Conservation (phyloP, 1,140 invertebrate genomes). For the Dryas iulia region DNA sequence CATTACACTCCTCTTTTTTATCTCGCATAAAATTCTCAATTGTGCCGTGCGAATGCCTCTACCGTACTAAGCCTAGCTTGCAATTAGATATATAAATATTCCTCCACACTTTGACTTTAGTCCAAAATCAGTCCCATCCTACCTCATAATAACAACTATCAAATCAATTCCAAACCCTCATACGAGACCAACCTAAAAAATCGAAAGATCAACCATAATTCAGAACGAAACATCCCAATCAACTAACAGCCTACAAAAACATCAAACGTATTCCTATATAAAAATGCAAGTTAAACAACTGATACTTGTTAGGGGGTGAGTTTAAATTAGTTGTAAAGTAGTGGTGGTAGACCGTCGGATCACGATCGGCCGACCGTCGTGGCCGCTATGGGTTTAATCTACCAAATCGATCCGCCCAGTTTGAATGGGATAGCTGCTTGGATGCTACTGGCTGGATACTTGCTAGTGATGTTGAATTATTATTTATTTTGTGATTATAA, state of each 20-base stretch:
- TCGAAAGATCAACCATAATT: not conserved
- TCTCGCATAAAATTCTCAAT: too few species aligned
- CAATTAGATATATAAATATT: too few species aligned
- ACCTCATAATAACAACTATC: too few species aligned
- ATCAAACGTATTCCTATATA: not conserved
- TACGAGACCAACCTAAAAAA: not conserved
- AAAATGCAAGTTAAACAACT: not conserved
- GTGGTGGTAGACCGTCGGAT: constrained; percentile 20
- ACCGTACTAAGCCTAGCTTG: too few species aligned
- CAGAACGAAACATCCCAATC: not conserved
- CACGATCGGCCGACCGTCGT: constrained; percentile 15
- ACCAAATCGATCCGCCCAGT: constrained; percentile 21
- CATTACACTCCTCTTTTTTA: too few species aligned
- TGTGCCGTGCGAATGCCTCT: too few species aligned
- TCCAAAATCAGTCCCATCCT: too few species aligned
- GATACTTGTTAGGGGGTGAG: constrained; percentile 2
- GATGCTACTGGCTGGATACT: not conserved
- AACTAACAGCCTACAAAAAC: not conserved
- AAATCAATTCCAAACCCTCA: too few species aligned
- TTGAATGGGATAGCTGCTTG: not conserved
- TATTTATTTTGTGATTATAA: not conserved
- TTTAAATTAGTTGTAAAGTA: constrained; percentile 23
- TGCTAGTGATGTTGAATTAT: not conserved
- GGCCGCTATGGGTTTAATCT: constrained; percentile 22
- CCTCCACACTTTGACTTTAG: not conserved